These are phyloP conservation scores for Metaphire vulgaris DNA, from an alignment of 1,140 invertebrate genomes.

Conservation along the genomic window DNA sequence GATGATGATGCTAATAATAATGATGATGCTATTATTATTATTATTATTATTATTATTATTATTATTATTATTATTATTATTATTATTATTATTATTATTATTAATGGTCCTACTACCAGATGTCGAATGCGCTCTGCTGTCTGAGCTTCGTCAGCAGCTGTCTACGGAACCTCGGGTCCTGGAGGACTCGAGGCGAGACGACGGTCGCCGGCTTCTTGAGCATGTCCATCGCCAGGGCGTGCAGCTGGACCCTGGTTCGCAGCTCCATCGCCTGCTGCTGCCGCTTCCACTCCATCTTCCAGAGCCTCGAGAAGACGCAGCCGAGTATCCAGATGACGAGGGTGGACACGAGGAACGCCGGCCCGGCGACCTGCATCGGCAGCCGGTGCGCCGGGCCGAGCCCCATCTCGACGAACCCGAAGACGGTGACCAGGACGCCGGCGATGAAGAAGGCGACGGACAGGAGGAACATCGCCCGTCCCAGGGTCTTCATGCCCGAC, in stretches of 20 bases:
- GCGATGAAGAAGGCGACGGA: conserved; percentile 22
- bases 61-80: too few relatives aligned
- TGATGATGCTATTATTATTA: too few relatives aligned
- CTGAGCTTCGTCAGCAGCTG: conserved; percentile 16
- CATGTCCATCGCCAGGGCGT: conserved; percentile 20
- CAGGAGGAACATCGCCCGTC: conserved; percentile 14
- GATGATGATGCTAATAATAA: too few relatives aligned
- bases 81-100: too few relatives aligned
- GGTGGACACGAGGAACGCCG: conserved; percentile 2
- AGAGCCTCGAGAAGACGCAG: conserved; percentile 11
- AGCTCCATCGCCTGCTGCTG: conserved; percentile 21
- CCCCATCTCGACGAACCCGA: conserved; percentile 6
- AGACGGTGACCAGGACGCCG: conserved; percentile 18
- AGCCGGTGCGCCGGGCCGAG: background rate
- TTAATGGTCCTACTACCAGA: conserved; percentile 4
- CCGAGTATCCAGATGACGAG: conserved; percentile 11
- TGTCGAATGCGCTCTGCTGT: background rate
- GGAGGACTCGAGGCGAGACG: conserved; percentile 6
- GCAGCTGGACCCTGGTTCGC: conserved; percentile 5
- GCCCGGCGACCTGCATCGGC: conserved; percentile 5
- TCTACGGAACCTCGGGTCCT: conserved; percentile 7
- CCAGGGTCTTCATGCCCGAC: conserved; percentile 10
- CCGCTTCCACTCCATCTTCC: conserved; percentile 6
- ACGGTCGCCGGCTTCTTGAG: conserved; percentile 18
- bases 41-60: too few relatives aligned